Percentiles rank a stretch among this genome's conserved stretches.
phyloP scores from a whole-genome alignment of 1,140 invertebrate genomes.

The Sipha flava region DNA sequence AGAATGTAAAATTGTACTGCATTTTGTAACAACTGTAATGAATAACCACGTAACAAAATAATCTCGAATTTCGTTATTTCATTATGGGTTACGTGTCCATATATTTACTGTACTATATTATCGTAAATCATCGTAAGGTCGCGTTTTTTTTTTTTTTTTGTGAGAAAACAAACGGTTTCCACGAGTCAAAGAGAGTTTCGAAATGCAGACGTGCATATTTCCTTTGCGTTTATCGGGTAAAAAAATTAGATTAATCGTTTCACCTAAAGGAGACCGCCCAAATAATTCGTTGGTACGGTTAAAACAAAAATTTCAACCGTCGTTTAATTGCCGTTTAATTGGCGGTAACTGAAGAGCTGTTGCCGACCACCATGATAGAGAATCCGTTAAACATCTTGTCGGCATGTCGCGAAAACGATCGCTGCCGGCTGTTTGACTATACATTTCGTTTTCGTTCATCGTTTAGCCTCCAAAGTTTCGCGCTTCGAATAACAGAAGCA shows the following conservation, averaged over 20 bases:
- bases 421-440: background rate
- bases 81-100: no score
- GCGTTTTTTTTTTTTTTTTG: background rate
- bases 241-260: background rate
- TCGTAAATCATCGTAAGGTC: background rate
- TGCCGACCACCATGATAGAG: conserved; percentile 1
- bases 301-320: background rate
- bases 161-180: background rate
- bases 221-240: background rate
- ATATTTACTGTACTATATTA: no score
- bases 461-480: background rate
- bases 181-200: background rate
- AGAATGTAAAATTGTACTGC: no score
- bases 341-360: background rate
- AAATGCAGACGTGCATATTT: background rate
- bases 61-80: no score
- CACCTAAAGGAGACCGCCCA: background rate
- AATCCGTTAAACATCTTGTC: background rate
- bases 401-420: background rate
- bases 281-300: background rate
- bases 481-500: background rate
- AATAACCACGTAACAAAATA: no score
- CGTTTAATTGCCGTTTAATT: background rate
- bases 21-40: no score
- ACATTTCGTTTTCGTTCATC: background rate